Base-by-base conservation (phyloP, 1,140 invertebrate genomes). In the Macrobrachium nipponense region DNA sequence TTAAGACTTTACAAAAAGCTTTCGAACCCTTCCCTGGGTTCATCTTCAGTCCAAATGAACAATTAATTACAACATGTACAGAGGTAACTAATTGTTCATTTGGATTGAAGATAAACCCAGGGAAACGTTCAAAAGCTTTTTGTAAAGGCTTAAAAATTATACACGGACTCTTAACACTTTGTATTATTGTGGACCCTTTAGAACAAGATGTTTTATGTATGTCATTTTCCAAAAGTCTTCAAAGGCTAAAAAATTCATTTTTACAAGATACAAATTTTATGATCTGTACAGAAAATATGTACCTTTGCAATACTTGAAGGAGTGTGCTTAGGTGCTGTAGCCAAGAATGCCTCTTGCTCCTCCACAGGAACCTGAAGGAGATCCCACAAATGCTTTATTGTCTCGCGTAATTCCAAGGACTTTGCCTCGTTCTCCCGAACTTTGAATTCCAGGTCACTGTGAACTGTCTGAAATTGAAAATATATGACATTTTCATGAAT, bases 241-340 rank as follows among this genome's bases (percentile, higher is more conserved):
- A 14, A 36, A 36, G 27, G 27, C 1, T 36, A 36, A 36, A 36
- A 2, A 1, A 36, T 36, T 36, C 4, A 36, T 36, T 36, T 36
- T 36, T 36, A 36, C 27, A 36, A 36, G 27, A 36, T 36, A 4
- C 6, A 15, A 70, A 70, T 27, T 27, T 17, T 10, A n/a, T 27
- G 7, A n/a, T 36, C 17, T 3, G 20, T 70, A 70, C 11, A 23
- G 20, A 70, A 51, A 8, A 51, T 51, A 51, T 51, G 5, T 61
- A 80, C 84, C 68, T 86, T 86, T 44, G 77, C 66, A 70, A 86
- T 79, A 76, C 73, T 79, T 44, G 84, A 86, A 6, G 84, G 84
- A n/a, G 84, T 86, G 66, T 80, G 77, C 11, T 80, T 68, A n/a
- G 77, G 84, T 59, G 84, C 84, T 27, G 84, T 86, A n/a, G 84